Evolutionary conservation across 2,888 invertebrate species (phyloP).

Genomic region (Hemistola chrysoprasaria): DNA sequence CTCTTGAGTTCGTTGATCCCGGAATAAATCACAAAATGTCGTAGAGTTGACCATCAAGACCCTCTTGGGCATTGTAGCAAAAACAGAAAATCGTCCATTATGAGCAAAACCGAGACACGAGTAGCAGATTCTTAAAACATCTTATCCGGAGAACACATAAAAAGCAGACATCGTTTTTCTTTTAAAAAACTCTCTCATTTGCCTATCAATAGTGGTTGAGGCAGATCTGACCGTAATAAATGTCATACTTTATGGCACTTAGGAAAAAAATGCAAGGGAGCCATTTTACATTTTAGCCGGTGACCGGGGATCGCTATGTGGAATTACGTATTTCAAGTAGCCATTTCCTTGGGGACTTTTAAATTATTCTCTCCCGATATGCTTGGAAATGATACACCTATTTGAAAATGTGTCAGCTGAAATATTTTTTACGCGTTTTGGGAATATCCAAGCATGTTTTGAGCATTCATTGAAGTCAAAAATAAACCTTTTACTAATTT

Average conservation of each 20-base stretch:
- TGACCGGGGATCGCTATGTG: conserved; percentile 75
- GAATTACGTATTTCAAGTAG: conserved; percentile 74
- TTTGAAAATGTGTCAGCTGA: no score
- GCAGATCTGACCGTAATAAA: conserved; percentile 83
- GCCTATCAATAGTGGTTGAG: conserved; percentile 82
- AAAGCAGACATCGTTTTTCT: conserved; percentile 82
- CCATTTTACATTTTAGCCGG: conserved; percentile 78
- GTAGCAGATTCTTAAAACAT: conserved; percentile 67
- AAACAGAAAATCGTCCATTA: conserved; percentile 51
- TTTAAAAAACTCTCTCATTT: conserved; percentile 83
- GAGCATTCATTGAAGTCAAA: no score
- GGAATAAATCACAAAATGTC: conserved; percentile 2
- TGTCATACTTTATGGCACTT: conserved; percentile 81
- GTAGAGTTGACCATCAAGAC: conserved; percentile 9
- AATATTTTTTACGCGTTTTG: no score
- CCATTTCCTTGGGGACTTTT: conserved; percentile 70
- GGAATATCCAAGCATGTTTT: no score
- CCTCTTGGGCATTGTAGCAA: conserved; percentile 26
- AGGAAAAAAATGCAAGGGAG: conserved; percentile 80
- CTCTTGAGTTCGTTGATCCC: no score
- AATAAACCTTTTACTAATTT: no score
- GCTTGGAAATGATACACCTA: conserved; percentile 22
- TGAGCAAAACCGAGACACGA: conserved; percentile 52
- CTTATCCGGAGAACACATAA: conserved; percentile 79
- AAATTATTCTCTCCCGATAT: conserved; percentile 44